Evolutionary conservation across 2,797 vertebrate genomes (phyloP).

Genomic region (Mico argentatus): DNA sequence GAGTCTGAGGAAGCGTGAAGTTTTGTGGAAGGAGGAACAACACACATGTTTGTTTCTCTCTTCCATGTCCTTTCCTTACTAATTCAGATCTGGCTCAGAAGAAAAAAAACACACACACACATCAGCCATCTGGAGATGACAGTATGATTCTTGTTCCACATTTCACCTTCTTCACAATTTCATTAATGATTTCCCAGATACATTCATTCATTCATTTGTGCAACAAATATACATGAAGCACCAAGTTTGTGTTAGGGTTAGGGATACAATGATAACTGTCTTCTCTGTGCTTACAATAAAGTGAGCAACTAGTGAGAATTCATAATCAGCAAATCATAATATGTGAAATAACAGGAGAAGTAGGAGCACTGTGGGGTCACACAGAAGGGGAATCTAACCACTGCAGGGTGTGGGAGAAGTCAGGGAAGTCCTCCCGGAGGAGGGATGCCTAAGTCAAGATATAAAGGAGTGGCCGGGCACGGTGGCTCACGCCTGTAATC

Average conservation of each 20-base stretch:
- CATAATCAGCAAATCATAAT: not conserved
- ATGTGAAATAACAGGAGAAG: not conserved
- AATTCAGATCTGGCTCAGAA: not conserved
- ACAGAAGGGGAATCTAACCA: not conserved
- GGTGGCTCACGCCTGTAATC: too few species aligned
- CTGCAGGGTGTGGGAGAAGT: not conserved
- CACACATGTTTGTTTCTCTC: not conserved
- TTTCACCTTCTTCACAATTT: not conserved
- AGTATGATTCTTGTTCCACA: not conserved
- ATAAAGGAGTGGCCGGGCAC: too few species aligned
- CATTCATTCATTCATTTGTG: not conserved
- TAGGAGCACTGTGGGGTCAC: too few species aligned
- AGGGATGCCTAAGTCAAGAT: not conserved
- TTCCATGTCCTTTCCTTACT: not conserved
- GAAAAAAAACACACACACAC: not conserved
- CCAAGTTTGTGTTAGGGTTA: not conserved
- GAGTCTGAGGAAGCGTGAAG: not conserved
- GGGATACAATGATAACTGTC: not conserved
- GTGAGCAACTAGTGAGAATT: not conserved
- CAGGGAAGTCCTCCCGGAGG: not conserved
- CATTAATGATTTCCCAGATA: not conserved
- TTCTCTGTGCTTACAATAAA: not conserved
- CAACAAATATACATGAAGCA: not conserved
- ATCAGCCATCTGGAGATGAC: not conserved
- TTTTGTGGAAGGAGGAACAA: not conserved